Conservation (phyloP, 1,140 invertebrate genomes). For the Mizuhopecten yessoensis region DNA sequence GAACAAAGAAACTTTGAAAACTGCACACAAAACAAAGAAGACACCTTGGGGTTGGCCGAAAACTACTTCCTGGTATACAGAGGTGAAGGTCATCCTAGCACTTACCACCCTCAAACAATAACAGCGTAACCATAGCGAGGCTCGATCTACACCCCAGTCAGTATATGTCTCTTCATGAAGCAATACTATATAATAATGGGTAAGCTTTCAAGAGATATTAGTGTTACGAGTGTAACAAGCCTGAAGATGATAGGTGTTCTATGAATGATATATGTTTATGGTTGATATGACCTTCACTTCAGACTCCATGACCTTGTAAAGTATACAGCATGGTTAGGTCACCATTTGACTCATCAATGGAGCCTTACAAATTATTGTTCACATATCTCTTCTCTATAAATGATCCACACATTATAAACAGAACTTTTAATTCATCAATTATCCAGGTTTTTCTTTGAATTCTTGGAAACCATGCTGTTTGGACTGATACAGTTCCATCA, state of each 20-base stretch:
- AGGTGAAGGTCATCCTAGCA: not conserved
- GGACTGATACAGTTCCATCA: too few species aligned
- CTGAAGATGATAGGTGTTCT: not conserved
- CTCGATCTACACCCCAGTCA: too few species aligned
- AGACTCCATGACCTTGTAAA: not conserved
- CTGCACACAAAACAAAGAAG: slow-evolving; percentile 13
- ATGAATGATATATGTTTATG: not conserved
- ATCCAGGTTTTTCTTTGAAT: too few species aligned
- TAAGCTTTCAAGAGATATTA: not conserved
- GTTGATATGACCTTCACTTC: not conserved
- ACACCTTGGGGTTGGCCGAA: not conserved
- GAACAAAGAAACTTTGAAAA: not conserved
- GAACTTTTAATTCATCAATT: too few species aligned
- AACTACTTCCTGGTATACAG: not conserved
- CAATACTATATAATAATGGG: not conserved
- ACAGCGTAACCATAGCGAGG: not conserved
- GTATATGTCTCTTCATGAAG: not conserved
- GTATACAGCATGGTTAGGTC: too few species aligned
- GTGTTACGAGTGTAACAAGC: not conserved
- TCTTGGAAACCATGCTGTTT: too few species aligned
- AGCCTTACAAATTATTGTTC: too few species aligned
- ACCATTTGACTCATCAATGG: too few species aligned
- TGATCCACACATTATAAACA: too few species aligned
- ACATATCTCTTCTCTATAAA: too few species aligned
- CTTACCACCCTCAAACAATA: not conserved